A percentile compares a stretch with the other conserved stretches of the same genome.
Evolutionary conservation across 2,797 vertebrate species (phyloP).

Genomic region (Leptodactylus fallax): DNA sequence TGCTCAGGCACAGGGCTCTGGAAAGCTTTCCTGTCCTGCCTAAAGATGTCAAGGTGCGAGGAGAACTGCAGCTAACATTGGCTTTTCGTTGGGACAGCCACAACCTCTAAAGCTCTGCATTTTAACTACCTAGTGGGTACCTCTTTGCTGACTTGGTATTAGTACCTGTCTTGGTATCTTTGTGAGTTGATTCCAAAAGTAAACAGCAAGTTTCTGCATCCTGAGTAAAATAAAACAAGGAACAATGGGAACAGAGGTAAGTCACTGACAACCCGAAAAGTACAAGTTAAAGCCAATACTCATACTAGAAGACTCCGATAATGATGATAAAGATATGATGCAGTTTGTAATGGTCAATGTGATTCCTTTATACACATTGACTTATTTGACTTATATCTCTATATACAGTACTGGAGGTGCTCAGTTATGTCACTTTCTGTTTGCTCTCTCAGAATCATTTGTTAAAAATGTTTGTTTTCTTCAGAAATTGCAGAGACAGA

Average conservation of each 20-base stretch:
- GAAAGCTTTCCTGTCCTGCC: slow-evolving; percentile 65
- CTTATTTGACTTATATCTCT: too few species aligned
- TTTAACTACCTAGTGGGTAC: neutral
- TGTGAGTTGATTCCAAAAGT: slow-evolving; percentile 16
- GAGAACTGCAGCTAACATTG: slow-evolving; percentile 70
- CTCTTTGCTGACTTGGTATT: slow-evolving; percentile 35
- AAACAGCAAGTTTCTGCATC: slow-evolving; percentile 1
- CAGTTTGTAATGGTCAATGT: neutral
- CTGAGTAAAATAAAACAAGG: neutral
- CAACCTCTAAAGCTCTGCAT: slow-evolving; percentile 59
- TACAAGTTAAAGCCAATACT: neutral
- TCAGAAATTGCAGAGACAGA: neutral
- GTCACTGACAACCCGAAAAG: neutral
- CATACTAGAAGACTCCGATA: too few species aligned
- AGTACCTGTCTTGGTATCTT: slow-evolving; percentile 24
- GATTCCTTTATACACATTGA: neutral
- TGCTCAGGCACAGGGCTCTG: slow-evolving; percentile 65
- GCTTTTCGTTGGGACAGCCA: slow-evolving; percentile 62
- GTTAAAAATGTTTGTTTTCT: neutral
- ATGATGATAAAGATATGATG: neutral
- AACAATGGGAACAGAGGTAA: slow-evolving; percentile 9
- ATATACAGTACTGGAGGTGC: too few species aligned
- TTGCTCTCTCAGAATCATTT: neutral
- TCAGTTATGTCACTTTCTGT: neutral
- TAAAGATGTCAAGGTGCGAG: slow-evolving; percentile 69